These are phyloP conservation scores for Metacarcinus magister DNA, from an alignment of 2,888 invertebrate genomes.

Conservation along the genomic window DNA sequence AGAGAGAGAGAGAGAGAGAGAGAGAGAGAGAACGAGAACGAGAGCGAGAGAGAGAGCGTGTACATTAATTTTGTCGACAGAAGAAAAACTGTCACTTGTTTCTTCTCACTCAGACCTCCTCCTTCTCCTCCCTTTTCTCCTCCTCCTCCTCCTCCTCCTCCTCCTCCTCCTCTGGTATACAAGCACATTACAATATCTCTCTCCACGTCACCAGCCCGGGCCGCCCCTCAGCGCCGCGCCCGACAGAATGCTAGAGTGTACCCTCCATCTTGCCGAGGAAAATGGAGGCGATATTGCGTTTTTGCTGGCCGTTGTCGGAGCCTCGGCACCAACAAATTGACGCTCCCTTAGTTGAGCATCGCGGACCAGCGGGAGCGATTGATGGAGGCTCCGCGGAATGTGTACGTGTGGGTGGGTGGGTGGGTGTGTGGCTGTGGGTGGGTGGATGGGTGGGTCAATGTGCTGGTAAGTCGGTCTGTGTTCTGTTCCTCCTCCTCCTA, in stretches of 20 bases:
- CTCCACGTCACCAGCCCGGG: background rate
- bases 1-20: too few species aligned
- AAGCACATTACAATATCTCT: background rate
- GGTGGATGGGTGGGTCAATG: background rate
- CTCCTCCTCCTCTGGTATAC: background rate
- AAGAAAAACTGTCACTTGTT: slow-evolving; percentile 1
- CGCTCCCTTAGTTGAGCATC: background rate
- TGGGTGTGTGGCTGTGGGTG: background rate
- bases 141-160: background rate
- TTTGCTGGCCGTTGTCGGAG: background rate
- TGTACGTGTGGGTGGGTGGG: background rate
- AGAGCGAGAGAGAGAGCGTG: too few species aligned
- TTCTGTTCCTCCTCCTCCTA: background rate
- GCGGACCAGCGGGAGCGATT: background rate
- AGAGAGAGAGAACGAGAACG: too few species aligned
- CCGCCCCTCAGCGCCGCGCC: background rate
- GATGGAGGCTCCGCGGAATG: background rate
- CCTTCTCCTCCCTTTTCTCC: background rate
- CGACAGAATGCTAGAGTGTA: slow-evolving; percentile 36
- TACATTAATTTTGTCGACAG: background rate
- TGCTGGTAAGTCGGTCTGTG: background rate
- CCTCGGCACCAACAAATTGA: background rate
- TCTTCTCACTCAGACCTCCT: background rate
- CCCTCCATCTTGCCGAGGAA: background rate
- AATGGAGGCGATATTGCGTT: background rate